Evolutionary conservation across 2,113 vertebrate species (phyloP), one percentile per base, ranked within the genome.

Genomic region (Plectropomus leopardus): DNA sequence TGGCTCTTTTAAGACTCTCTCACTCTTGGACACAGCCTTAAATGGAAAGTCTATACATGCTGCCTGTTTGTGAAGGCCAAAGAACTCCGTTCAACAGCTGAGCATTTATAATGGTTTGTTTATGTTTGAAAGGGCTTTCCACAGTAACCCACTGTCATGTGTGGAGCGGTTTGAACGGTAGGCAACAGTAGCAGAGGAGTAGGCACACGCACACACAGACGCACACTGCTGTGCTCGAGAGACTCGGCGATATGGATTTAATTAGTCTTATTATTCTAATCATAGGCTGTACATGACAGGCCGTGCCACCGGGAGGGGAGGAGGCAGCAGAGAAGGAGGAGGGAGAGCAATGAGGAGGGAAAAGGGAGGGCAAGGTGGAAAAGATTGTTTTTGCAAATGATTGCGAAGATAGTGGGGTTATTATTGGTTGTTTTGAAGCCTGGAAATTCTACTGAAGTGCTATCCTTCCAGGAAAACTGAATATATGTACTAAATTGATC

Each of bases 31-130:
- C 73, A 7, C 44, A 19, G 79, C 90, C 92, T 91, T 91, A 94
- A 91, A 94, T 93, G 92, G 92, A 91, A 92, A 93, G 93, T 88
- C 92, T 94, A 92, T 94, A 89, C 84, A 51, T 88, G 91, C 85
- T 77, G 83, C 82, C 76, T 85, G 88, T 89, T 83, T 91, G 85
- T 55, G 79, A 79, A 78, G 72, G 82, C 86, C 76, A 78, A 72
- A 86, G 74, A 87, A 72, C 83, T 75, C 76, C 53, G 58, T 92
- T 84, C 74, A 89, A 86, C 92, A 93, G 88, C 90, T 92, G 89
- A 92, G 86, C 91, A 77, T 92, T 93, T 90, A 90, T 87, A 92
- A 92, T 91, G 88, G 89, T 86, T 85, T 94, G 89, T 92, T 93
- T 94, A 89, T 92, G 89, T 92, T 90, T 75, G 53, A 91, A 92